Evolutionary conservation across 2,888 invertebrate genomes (phyloP).

Genomic region (Tenthredo mesomela): DNA sequence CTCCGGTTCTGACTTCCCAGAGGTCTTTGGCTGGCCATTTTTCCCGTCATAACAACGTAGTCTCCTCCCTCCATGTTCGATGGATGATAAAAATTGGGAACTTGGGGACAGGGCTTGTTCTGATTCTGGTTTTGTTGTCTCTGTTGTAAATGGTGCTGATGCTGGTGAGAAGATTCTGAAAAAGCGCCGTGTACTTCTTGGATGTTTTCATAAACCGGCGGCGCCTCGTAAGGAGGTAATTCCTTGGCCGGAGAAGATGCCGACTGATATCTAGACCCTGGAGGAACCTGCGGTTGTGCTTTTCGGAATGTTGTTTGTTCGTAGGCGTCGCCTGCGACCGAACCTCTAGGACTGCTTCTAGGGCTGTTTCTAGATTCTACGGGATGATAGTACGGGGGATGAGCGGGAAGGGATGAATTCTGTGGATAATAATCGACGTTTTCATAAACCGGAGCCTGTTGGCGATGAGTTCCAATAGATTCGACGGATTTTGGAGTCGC

Average conservation of each 20-base stretch:
- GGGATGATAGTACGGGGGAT: constrained; percentile 83
- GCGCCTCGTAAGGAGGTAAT: constrained; percentile 79
- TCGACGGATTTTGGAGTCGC: constrained; percentile 88
- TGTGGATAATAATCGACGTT: constrained; percentile 90
- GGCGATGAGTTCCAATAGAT: constrained; percentile 79
- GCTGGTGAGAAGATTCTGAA: constrained; percentile 65
- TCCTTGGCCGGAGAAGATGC: constrained; percentile 81
- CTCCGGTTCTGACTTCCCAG: constrained; percentile 60
- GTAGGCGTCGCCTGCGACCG: constrained; percentile 73
- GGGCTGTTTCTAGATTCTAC: constrained; percentile 78
- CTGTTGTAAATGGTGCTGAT: constrained; percentile 58
- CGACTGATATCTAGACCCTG: constrained; percentile 81
- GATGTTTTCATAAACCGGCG: constrained; percentile 83
- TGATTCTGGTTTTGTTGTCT: constrained; percentile 63
- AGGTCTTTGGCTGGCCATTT: constrained; percentile 65
- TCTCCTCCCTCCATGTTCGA: constrained; percentile 89
- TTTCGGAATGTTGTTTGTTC: constrained; percentile 83
- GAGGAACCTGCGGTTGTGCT: constrained; percentile 91
- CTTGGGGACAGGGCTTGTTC: constrained; percentile 78
- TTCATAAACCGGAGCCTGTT: constrained; percentile 85
- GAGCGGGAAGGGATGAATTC: constrained; percentile 78
- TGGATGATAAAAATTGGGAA: constrained; percentile 75
- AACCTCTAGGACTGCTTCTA: constrained; percentile 73
- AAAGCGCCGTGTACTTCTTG: constrained; percentile 78
- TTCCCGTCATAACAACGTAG: constrained; percentile 93